Evolutionary conservation across 2,113 vertebrate genomes (phyloP).

Genomic region (Rousettus leschenaultii): DNA sequence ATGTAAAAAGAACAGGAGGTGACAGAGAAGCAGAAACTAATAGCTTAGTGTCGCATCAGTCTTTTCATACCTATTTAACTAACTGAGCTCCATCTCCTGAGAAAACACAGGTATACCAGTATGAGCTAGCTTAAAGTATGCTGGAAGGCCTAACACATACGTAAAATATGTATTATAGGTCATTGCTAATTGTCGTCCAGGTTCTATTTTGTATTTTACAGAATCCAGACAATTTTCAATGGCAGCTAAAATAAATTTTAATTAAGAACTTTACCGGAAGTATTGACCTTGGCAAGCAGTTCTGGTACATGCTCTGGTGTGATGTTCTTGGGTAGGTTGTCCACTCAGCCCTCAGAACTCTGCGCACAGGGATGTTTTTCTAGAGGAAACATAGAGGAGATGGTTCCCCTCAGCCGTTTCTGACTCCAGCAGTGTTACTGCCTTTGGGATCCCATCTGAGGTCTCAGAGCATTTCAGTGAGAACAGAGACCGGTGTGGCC

Average conservation of each 20-base stretch:
- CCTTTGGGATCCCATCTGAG: background rate
- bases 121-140: background rate
- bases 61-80: background rate
- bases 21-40: background rate
- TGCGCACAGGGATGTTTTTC: background rate
- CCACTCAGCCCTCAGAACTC: background rate
- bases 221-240: background rate
- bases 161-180: background rate
- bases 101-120: background rate
- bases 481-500: background rate
- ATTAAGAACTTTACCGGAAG: background rate
- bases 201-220: background rate
- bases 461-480: background rate
- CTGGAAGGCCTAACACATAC: background rate
- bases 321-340: background rate
- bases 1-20: background rate
- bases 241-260: background rate
- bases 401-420: background rate
- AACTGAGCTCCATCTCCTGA: background rate
- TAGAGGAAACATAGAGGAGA: background rate
- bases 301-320: background rate
- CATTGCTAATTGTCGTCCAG: background rate
- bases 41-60: background rate
- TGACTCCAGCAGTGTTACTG: background rate
- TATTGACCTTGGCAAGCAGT: background rate